Evolutionary conservation across 2,888 invertebrate species (phyloP), one percentile per base, ranked within the genome.

Genomic region (Cinara cedri): DNA sequence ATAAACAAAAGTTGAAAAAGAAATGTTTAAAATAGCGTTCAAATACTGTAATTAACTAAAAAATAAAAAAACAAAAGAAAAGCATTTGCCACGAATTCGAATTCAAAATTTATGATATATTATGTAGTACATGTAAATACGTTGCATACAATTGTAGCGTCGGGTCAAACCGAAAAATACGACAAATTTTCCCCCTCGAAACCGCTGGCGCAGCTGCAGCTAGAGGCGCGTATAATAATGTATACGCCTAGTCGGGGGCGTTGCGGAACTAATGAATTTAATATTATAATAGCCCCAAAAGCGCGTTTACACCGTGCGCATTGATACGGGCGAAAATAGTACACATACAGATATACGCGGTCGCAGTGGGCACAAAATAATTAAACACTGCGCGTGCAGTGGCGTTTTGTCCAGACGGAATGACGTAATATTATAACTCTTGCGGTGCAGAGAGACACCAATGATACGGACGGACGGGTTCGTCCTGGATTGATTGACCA

Each of bases 401-500:
- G 65, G 42, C 19, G 34, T 65, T 66, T 55, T 34, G 44, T 75
- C 34, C 63, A 55, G n/a, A 49, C 14, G 10, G 13, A 8, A 34
- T 76, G 76, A 76, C 57, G 68, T 68, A 68, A 75, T 55, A 4
- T 51, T 21, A 11, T 19, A 44, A 1, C 54, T 54, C 11, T 54
- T 44, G 24, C 13, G 11, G n/a, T 72, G 57, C 14, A 46, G 57
- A 70, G 42, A 34, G 34, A 34, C 63, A 55, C 42, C 75, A 76
- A 68, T 68, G 68, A 76, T 60, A 76, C 76, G 68, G 44, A 24
- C 57, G 68, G 57, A 49, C 16, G 57, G 19, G 44, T 76, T 60
- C 55, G 76, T 76, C 57, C 57, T 76, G 76, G 46, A 68, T 66
- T 68, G 21, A 51, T 74, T 74, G 72, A 74, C 72, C 62, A 51